Conservation (phyloP, 2,113 vertebrate species). For the Apaloderma vittatum region DNA sequence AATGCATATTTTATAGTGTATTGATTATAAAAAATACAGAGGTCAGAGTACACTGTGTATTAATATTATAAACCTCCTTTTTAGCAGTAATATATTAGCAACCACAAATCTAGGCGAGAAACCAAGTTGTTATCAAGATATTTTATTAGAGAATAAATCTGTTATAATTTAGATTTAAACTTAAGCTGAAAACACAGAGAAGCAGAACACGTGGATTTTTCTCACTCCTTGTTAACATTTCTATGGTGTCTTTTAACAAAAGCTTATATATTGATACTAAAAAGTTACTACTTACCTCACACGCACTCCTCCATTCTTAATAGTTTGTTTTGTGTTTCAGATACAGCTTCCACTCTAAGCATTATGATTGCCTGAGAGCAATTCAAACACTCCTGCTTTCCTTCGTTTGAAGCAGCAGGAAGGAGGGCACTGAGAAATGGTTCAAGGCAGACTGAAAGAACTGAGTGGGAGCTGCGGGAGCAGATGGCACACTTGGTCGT, state of each 20-base stretch:
- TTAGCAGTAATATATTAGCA: neutral
- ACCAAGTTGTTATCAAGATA: neutral
- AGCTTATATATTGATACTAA: neutral
- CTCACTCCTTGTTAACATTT: neutral
- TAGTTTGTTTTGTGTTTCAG: neutral
- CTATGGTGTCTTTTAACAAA: neutral
- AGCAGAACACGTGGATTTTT: neutral
- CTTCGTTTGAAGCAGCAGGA: slow-evolving; percentile 56
- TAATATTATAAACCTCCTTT: neutral
- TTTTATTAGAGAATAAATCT: slow-evolving; percentile 26
- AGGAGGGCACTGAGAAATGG: slow-evolving; percentile 14
- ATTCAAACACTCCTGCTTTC: slow-evolving; percentile 42
- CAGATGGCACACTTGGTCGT: slow-evolving; percentile 31
- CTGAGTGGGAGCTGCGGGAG: slow-evolving; percentile 37
- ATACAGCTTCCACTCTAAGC: neutral
- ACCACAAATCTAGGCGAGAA: neutral
- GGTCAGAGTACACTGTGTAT: neutral
- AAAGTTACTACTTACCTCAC: neutral
- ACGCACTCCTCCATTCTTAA: neutral
- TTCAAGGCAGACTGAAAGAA: slow-evolving; percentile 63
- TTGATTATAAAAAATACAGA: neutral
- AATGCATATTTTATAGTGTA: neutral
- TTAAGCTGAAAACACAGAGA: neutral
- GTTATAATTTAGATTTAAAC: neutral
- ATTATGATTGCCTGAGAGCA: slow-evolving; percentile 18